Conservation (phyloP, 2,113 vertebrate genomes). For the Pampusana beccarii region DNA sequence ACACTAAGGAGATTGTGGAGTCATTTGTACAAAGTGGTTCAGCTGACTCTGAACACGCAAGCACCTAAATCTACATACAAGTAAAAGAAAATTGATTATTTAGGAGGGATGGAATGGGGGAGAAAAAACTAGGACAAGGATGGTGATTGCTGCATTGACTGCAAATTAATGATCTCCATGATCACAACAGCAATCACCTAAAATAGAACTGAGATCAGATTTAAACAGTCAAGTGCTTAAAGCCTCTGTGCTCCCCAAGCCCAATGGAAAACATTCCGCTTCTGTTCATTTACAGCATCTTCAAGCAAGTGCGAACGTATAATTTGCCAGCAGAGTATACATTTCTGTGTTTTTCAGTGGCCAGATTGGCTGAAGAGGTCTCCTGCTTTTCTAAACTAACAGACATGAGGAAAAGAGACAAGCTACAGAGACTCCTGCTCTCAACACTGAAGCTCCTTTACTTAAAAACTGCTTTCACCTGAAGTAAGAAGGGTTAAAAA, state of each 20-base stretch:
- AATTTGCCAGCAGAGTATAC: neutral
- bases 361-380: neutral
- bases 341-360: neutral
- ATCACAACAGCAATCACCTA: rapidly evolving
- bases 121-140: neutral
- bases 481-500: neutral
- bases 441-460: neutral
- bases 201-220: neutral
- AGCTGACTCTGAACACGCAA: neutral
- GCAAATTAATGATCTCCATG: neutral
- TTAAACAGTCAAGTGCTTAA: neutral
- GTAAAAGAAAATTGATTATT: neutral
- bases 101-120: neutral
- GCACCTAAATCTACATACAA: neutral
- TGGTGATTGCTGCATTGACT: neutral
- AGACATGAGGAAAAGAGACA: neutral
- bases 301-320: neutral
- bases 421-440: neutral
- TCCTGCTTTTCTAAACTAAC: neutral
- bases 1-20: neutral
- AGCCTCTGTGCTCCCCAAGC: neutral
- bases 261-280: neutral
- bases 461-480: neutral
- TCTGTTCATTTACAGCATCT: neutral
- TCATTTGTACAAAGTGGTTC: neutral